Percentiles rank a stretch among this genome's conserved stretches.
These are phyloP conservation scores for Toxotes chatareus DNA, from an alignment of 2,113 vertebrate species.

Conservation along the genomic window DNA sequence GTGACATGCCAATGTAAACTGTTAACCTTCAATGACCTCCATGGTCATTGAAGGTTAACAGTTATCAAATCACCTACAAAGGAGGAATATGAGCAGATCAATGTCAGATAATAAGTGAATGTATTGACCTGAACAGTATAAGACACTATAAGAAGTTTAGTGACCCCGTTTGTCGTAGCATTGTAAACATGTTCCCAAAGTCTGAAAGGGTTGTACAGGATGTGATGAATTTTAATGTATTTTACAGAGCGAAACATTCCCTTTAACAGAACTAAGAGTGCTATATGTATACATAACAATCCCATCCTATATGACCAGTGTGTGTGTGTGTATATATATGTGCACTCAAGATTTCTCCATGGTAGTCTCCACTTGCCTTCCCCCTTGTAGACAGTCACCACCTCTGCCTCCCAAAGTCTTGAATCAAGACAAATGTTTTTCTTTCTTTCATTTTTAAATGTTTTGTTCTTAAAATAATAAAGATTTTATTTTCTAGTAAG, in stretches of 20 bases:
- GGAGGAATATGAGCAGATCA: conserved; percentile 4
- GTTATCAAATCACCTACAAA: not conserved
- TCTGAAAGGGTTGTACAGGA: not conserved
- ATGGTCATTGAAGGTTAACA: no score
- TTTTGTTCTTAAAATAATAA: conserved; percentile 68
- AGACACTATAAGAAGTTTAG: no score
- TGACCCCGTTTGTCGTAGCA: not conserved
- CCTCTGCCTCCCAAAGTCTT: conserved; percentile 71
- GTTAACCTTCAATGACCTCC: not conserved
- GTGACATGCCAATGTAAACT: conserved; percentile 31
- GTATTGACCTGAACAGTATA: not conserved
- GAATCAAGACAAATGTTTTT: conserved; percentile 61
- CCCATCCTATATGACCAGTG: no score
- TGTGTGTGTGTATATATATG: not conserved
- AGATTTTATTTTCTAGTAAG: conserved; percentile 57
- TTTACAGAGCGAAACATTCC: not conserved
- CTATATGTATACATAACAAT: not conserved
- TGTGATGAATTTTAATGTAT: not conserved
- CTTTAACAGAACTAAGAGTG: not conserved
- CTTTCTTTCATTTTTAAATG: conserved; percentile 36
- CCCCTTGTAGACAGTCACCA: conserved; percentile 46
- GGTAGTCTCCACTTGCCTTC: conserved; percentile 12
- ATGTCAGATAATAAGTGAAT: not conserved
- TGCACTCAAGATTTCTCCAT: conserved; percentile 3
- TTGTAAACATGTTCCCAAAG: not conserved